Base-by-base conservation (phyloP, 1,140 invertebrate genomes). In the Brachionus calyciflorus region DNA sequence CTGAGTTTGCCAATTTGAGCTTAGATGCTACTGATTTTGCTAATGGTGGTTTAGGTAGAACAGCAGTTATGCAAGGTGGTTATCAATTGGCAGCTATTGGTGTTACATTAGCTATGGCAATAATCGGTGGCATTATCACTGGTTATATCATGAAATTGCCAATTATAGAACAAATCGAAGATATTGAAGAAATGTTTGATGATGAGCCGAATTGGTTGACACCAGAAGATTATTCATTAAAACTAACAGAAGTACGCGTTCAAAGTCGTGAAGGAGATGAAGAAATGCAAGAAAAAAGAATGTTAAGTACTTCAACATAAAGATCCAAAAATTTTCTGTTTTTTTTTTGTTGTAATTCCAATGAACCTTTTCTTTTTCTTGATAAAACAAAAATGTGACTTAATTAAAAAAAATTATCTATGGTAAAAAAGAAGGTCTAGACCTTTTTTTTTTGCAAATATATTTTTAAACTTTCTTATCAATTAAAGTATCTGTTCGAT, bases 31-130 rank as follows among this genome's bases (percentile, higher is more conserved):
- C 60, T 77, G 14, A 65, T 81, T 14, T 76, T 86, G 4, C 78
- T 83, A 51, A 53, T 19, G 77, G 85, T 6, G 90, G 89, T 0
- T 79, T 86, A 3, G 88, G 88, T 33, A 84, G 92, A 77, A 88
- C 88, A 26, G 89, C 89, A 3, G 81, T 80, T 14, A 80, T 86
- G n/a, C 93, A 94, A 86, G 92, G 91, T 1, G 88, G 87, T 6
- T 92, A 89, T 85, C 93, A 95, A 87, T 83, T 93, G 49, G 83
- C 90, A 4, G 90, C 90, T 1, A 85, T 94, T 6, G 85, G 84
- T 3, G 81, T 91, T 4, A 93, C 92, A 0, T 57, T 94, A 0
- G 82, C 82, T 7, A 86, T 92, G 28, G 89, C 91, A 46, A 85
- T 92, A 37, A 86, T 89, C 68, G 89, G 90, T n/a, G 93, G 93